phyloP scores from a whole-genome alignment of 2,797 vertebrate species.

The Lepus oiostolus region DNA sequence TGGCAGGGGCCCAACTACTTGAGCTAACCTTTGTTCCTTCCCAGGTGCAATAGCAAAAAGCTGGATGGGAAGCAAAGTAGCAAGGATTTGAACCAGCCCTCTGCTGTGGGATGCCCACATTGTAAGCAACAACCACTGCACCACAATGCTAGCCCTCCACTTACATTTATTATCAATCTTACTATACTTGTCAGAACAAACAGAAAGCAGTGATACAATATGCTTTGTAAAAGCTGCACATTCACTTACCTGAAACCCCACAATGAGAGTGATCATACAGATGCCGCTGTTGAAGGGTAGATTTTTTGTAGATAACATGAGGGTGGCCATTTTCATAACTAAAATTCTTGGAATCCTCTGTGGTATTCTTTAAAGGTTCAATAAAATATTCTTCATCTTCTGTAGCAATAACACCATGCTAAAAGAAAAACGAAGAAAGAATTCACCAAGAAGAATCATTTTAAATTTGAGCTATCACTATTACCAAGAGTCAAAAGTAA shows the following conservation, averaged over 20 bases:
- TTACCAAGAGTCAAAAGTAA: conserved; percentile 65
- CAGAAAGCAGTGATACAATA: conserved; percentile 40
- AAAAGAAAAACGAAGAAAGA: conserved; percentile 82
- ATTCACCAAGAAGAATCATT: conserved; percentile 68
- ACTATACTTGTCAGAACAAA: conserved; percentile 27
- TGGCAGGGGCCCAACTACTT: too few species aligned
- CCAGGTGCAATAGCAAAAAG: too few species aligned
- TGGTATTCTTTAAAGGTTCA: conserved; percentile 97
- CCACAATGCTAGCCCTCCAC: neutral
- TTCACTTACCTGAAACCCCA: conserved; percentile 95
- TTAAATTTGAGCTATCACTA: conserved; percentile 61
- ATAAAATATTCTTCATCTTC: conserved; percentile 99
- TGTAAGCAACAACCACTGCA: too few species aligned
- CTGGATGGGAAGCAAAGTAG: too few species aligned
- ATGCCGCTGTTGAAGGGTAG: conserved; percentile 94
- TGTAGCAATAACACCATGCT: conserved; percentile 99
- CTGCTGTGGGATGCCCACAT: too few species aligned
- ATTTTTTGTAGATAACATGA: conserved; percentile 99
- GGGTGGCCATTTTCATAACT: conserved; percentile 95
- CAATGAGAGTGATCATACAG: conserved; percentile 95
- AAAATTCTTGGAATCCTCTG: conserved; percentile 93
- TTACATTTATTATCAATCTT: conserved; percentile 47
- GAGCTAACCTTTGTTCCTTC: too few species aligned
- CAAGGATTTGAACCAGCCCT: too few species aligned
- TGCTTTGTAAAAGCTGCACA: conserved; percentile 30